phyloP scores from a whole-genome alignment of 2,797 vertebrate genomes.

The Pseudocheirus occidentalis region DNA sequence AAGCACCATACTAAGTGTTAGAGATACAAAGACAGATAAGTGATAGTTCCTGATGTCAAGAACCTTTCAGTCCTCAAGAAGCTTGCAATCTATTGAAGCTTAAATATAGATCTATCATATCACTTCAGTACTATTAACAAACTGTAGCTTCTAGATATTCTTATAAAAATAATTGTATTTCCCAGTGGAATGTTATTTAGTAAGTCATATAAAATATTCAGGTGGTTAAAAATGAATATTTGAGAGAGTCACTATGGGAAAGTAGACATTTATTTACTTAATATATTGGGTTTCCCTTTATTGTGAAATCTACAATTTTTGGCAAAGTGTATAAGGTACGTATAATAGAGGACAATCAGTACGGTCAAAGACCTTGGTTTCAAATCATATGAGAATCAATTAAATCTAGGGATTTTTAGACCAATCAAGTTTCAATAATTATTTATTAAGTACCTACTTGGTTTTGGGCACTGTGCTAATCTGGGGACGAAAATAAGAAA shows the following conservation, averaged over 20 bases:
- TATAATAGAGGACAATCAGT: background rate
- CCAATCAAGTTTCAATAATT: background rate
- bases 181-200: background rate
- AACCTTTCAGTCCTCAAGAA: background rate
- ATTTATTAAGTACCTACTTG: background rate
- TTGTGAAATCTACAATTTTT: background rate
- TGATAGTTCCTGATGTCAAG: background rate
- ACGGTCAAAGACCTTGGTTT: background rate
- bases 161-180: background rate
- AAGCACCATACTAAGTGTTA: background rate
- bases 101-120: background rate
- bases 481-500: too few relatives aligned
- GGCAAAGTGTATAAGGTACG: background rate
- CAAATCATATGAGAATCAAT: background rate
- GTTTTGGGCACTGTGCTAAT: background rate
- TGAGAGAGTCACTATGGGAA: background rate
- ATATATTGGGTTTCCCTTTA: background rate
- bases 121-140: background rate
- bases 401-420: background rate
- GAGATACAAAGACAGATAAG: background rate
- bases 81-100: background rate
- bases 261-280: background rate
- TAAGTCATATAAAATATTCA: background rate
- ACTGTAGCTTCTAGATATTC: background rate
- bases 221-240: background rate